Percentiles rank a stretch among this genome's conserved stretches.
These are phyloP conservation scores for Alectoris magna DNA, from an alignment of 2,797 vertebrate species.

Conservation along the genomic window DNA sequence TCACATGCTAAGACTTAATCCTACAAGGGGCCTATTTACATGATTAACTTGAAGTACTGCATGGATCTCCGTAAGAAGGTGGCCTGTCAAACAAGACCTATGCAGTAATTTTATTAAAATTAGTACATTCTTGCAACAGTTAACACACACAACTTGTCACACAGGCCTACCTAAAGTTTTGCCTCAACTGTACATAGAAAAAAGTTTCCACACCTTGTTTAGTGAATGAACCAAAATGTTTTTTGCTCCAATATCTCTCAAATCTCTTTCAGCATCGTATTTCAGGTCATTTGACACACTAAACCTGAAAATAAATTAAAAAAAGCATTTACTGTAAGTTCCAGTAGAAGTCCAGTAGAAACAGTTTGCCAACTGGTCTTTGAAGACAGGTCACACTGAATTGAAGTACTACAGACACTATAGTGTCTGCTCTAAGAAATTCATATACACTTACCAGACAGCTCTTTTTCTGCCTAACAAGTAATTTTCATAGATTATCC, in stretches of 20 bases:
- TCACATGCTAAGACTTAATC: neutral
- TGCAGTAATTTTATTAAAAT: constrained; percentile 25
- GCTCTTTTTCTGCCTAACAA: constrained; percentile 96
- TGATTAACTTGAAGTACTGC: neutral
- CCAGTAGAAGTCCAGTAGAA: neutral
- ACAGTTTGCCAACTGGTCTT: neutral
- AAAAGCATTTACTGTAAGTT: neutral
- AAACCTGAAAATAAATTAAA: constrained; percentile 84
- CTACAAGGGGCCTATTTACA: constrained; percentile 9
- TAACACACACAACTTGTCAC: constrained; percentile 39
- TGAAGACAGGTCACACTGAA: neutral
- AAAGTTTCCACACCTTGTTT: constrained; percentile 90
- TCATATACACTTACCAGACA: constrained; percentile 88
- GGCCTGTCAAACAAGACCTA: constrained; percentile 20
- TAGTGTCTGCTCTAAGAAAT: neutral
- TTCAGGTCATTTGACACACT: constrained; percentile 99
- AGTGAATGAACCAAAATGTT: constrained; percentile 97
- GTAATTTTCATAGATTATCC: constrained; percentile 98
- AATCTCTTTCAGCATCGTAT: constrained; percentile 96
- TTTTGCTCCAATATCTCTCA: constrained; percentile 97
- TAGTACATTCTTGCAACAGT: neutral
- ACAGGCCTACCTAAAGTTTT: constrained; percentile 60
- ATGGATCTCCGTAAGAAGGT: neutral
- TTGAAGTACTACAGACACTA: neutral
- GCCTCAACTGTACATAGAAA: constrained; percentile 63